Base-by-base conservation (phyloP, 2,113 vertebrate species). In the Tursiops truncatus region DNA sequence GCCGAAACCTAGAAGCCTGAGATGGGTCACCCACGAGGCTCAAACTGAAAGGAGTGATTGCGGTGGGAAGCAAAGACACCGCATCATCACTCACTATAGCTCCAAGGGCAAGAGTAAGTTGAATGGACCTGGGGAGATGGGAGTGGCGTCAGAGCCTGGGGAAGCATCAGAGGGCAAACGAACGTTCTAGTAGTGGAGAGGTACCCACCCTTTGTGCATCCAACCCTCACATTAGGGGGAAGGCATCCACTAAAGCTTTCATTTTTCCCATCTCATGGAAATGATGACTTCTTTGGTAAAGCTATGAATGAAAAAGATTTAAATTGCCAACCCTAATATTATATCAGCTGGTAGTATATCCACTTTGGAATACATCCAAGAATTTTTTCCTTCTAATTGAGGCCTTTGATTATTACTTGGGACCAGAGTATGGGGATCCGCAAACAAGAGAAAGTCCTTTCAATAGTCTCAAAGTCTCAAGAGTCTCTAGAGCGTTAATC, bases 401-500 rank as follows among this genome's bases (percentile, higher is more conserved):
- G 26, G 8, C 44, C 44, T 96, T 92, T 31, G 31, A 0, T 67
- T 38, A 88, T 36, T 81, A 90, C 21, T 73, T 90, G 87, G n/a
- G 12, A 80, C 28, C 60, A 94, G 17, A 36, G 31, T 33, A 50
- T 36, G 20, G 21, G 5, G n/a, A 84, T 26, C 12, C 12, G 65
- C 28, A n/a, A 6, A 5, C 44, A 28, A 23, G 13, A 21, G n/a
- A 94, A 91, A 12, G 17, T 15, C n/a, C 8, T 85, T 60, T 41
- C 21, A n/a, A 70, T 31, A 21, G 93, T 88, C 53, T 82, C 74
- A 13, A 56, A 53, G 63, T n/a, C 47, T 91, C 33, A 91, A 68
- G 81, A 65, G 3, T 47, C 62, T 73, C 25, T 36, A 17, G 13
- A 53, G 58, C 3, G 17, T 71, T 62, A 76, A 53, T 14, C 9